Evolutionary conservation across 2,888 invertebrate genomes (phyloP).

Genomic region (Ormyrus nitidulus): DNA sequence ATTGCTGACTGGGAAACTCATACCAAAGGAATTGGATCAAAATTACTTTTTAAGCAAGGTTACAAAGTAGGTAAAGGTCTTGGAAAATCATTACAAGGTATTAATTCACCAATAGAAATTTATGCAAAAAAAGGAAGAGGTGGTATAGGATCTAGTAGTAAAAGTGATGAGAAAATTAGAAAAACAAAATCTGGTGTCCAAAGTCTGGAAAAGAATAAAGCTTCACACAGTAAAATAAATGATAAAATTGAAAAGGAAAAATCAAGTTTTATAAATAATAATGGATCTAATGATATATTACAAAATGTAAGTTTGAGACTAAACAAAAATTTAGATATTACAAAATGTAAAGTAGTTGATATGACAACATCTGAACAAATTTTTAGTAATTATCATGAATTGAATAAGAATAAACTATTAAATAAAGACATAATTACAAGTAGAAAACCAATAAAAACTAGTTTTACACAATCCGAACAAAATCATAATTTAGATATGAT

Average conservation of each 20-base stretch:
- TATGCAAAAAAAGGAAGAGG: slow-evolving; percentile 91
- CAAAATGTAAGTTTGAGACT: slow-evolving; percentile 86
- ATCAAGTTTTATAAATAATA: slow-evolving; percentile 88
- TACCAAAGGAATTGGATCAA: slow-evolving; percentile 97
- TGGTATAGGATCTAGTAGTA: slow-evolving; percentile 95
- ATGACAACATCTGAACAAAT: slow-evolving; percentile 98
- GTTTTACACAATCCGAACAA: slow-evolving; percentile 91
- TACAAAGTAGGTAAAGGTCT: slow-evolving; percentile 97
- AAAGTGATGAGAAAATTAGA: slow-evolving; percentile 82
- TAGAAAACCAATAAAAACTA: slow-evolving; percentile 79
- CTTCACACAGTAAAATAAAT: slow-evolving; percentile 84
- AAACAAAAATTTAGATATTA: slow-evolving; percentile 78
- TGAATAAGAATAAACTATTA: slow-evolving; percentile 82
- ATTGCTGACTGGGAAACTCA: slow-evolving; percentile 95
- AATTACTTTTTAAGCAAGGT: slow-evolving; percentile 95
- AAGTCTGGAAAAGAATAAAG: slow-evolving; percentile 80
- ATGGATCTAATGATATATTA: slow-evolving; percentile 88
- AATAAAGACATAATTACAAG: slow-evolving; percentile 78
- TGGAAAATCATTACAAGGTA: slow-evolving; percentile 96
- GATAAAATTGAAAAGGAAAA: slow-evolving; percentile 76
- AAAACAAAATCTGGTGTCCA: slow-evolving; percentile 75
- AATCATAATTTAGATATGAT: slow-evolving; percentile 94
- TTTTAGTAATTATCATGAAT: slow-evolving; percentile 93
- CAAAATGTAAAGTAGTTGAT: slow-evolving; percentile 97
- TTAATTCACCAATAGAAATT: slow-evolving; percentile 95